Evolutionary conservation across 1,140 invertebrate species (phyloP).

Genomic region (Diabrotica virgifera): DNA sequence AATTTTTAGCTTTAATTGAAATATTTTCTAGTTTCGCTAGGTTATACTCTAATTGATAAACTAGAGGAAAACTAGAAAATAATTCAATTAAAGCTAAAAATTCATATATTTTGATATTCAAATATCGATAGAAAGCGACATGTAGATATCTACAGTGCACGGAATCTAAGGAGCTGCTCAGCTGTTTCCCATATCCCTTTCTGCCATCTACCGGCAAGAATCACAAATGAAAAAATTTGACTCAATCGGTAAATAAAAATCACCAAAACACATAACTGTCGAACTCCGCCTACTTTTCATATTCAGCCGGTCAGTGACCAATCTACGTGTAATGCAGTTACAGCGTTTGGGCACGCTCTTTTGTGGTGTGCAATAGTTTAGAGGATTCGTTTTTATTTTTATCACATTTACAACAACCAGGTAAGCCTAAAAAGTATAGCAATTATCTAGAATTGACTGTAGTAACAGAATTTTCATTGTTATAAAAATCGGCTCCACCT

Average conservation of each 20-base stretch:
- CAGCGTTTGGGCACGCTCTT: conserved; percentile 28
- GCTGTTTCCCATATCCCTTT: too few relatives aligned
- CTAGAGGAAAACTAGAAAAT: too few relatives aligned
- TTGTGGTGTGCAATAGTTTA: conserved; percentile 15
- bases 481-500: neutral
- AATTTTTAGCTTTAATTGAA: too few relatives aligned
- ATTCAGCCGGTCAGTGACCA: conserved; percentile 39
- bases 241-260: conserved; percentile 21
- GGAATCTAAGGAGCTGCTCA: too few relatives aligned
- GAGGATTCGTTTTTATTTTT: conserved; percentile 13
- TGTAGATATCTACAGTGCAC: too few relatives aligned
- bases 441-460: conserved; percentile 20
- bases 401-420: conserved; percentile 12
- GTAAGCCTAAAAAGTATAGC: conserved; percentile 6
- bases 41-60: too few relatives aligned
- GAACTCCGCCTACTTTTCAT: conserved; percentile 32
- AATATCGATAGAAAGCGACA: too few relatives aligned
- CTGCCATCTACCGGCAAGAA: too few relatives aligned
- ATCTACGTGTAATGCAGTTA: conserved; percentile 36
- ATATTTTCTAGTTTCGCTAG: too few relatives aligned
- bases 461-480: conserved; percentile 11
- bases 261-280: conserved; percentile 20
- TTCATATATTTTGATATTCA: too few relatives aligned
- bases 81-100: too few relatives aligned
- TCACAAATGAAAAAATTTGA: conserved; percentile 11